Evolutionary conservation across 2,113 vertebrate genomes (phyloP).

Genomic region (Brachyistius frenatus): DNA sequence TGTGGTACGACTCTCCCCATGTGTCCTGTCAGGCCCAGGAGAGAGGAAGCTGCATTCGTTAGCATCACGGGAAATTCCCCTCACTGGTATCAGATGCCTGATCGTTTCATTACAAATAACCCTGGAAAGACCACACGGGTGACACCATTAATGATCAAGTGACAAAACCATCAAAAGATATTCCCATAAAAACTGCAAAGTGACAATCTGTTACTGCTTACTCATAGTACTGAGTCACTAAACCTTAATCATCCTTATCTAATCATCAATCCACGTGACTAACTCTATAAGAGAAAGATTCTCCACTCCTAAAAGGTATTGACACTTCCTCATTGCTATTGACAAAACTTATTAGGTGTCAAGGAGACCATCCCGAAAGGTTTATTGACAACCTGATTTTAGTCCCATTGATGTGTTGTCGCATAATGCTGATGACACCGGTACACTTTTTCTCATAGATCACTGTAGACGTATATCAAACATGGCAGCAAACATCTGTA

Average conservation of each 20-base stretch:
- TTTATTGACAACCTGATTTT: constrained; percentile 84
- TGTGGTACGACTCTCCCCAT: constrained; percentile 81
- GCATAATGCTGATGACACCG: constrained; percentile 62
- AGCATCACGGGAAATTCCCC: constrained; percentile 64
- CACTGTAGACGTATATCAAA: constrained; percentile 22
- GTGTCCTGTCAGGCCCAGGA: constrained; percentile 73
- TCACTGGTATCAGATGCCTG: constrained; percentile 19
- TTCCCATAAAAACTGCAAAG: background rate
- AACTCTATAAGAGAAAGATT: constrained; percentile 55
- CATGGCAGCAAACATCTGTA: constrained; percentile 31
- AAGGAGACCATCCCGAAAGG: constrained; percentile 81
- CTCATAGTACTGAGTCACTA: constrained; percentile 10
- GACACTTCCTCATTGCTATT: constrained; percentile 86
- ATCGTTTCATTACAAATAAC: constrained; percentile 42
- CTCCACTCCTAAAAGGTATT: constrained; percentile 82
- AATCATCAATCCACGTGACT: constrained; percentile 56
- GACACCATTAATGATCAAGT: constrained; percentile 21
- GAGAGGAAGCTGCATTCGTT: constrained; percentile 66
- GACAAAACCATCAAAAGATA: constrained; percentile 9
- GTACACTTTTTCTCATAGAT: constrained; percentile 23
- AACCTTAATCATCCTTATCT: constrained; percentile 52
- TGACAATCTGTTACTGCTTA: background rate
- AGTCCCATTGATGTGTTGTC: constrained; percentile 77
- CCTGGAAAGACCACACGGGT: constrained; percentile 35
- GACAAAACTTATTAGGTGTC: constrained; percentile 86